These are phyloP conservation scores for Diarsia mendica DNA, from an alignment of 2,888 invertebrate species.

Conservation along the genomic window DNA sequence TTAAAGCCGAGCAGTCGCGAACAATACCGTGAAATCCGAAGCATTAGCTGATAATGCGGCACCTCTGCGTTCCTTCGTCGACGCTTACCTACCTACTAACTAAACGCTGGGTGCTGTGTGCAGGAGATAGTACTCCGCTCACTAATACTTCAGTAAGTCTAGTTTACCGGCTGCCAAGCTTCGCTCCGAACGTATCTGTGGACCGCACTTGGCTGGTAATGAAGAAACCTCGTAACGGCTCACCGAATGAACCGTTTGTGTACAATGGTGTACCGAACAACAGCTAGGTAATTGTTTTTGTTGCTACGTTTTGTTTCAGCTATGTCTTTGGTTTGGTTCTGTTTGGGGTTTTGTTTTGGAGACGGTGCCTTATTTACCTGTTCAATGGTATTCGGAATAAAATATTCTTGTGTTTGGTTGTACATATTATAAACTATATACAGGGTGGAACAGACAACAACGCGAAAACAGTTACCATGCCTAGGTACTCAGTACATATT, in stretches of 20 bases:
- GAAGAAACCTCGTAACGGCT: slow-evolving; percentile 60
- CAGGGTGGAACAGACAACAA: no score
- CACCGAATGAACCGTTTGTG: slow-evolving; percentile 43
- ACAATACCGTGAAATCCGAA: slow-evolving; percentile 60
- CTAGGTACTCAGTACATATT: no score
- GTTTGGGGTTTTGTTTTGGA: neutral
- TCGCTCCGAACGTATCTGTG: slow-evolving; percentile 71
- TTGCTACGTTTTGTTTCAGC: slow-evolving; percentile 20
- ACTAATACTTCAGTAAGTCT: slow-evolving; percentile 78
- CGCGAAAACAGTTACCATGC: no score
- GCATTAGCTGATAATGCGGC: slow-evolving; percentile 54
- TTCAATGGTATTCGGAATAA: neutral
- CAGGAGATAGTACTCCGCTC: slow-evolving; percentile 70
- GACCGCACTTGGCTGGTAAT: slow-evolving; percentile 75
- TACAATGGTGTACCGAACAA: slow-evolving; percentile 38
- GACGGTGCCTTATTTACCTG: neutral
- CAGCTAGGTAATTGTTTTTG: slow-evolving; percentile 57
- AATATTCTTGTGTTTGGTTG: no score
- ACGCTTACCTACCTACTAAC: slow-evolving; percentile 24
- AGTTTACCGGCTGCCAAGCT: slow-evolving; percentile 68
- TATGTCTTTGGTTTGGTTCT: slow-evolving; percentile 15
- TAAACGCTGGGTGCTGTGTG: slow-evolving; percentile 61
- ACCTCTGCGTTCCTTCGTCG: slow-evolving; percentile 52
- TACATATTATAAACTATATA: no score
- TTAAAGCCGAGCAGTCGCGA: slow-evolving; percentile 37